Conservation (phyloP, 1,140 invertebrate genomes). For the Drusus annulatus region DNA sequence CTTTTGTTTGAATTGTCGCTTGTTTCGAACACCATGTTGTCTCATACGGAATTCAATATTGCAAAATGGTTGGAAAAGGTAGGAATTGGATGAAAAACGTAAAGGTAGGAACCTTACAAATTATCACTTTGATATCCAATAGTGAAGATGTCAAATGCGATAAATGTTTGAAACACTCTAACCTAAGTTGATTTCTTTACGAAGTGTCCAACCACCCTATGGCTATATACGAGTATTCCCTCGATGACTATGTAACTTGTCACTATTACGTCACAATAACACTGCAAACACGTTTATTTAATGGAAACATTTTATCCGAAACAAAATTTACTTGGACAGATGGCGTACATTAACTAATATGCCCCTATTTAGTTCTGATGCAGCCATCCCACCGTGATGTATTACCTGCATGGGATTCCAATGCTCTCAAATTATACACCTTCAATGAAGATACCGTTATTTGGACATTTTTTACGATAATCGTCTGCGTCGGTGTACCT, state of each 20-base stretch:
- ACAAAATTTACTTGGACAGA: neutral
- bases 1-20: too few relatives aligned
- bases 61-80: too few relatives aligned
- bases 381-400: conserved; percentile 27
- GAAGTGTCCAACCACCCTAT: neutral
- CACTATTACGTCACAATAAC: conserved; percentile 26
- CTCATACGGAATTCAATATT: too few relatives aligned
- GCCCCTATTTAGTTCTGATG: conserved; percentile 10
- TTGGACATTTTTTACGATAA: too few relatives aligned
- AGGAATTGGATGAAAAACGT: too few relatives aligned
- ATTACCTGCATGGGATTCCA: neutral
- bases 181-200: too few relatives aligned
- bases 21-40: too few relatives aligned
- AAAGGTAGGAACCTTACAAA: too few relatives aligned
- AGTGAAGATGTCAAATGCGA: too few relatives aligned
- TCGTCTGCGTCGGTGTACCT: too few relatives aligned
- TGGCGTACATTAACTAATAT: conserved; percentile 1
- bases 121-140: too few relatives aligned
- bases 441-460: neutral
- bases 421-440: conserved; percentile 20
- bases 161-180: too few relatives aligned
- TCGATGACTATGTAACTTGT: neutral
- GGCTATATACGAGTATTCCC: neutral
- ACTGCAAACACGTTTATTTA: neutral
- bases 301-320: neutral